phyloP scores from a whole-genome alignment of 2,888 invertebrate species.

The Julus scanicus region DNA sequence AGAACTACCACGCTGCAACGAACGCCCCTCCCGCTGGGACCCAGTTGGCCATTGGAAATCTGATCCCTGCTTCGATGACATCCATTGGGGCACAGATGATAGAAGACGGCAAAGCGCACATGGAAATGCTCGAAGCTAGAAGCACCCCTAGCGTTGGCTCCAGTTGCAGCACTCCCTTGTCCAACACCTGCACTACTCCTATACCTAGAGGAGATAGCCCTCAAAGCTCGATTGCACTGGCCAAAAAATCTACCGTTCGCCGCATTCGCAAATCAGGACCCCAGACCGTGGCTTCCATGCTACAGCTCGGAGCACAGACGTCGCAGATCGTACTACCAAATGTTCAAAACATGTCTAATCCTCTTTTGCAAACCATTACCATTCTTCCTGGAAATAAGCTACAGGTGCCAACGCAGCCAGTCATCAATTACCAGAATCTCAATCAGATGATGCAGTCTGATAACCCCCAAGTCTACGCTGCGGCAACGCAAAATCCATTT shows the following conservation, averaged over 20 bases:
- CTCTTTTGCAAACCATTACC: conserved; percentile 60
- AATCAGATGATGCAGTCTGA: conserved; percentile 54
- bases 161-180: conserved; percentile 61
- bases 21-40: background rate
- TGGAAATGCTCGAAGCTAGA: conserved; percentile 59
- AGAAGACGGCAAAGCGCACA: conserved; percentile 55
- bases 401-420: conserved; percentile 71
- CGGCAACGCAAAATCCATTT: conserved; percentile 59
- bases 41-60: conserved; percentile 50
- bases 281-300: conserved; percentile 75
- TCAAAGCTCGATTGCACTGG: conserved; percentile 52
- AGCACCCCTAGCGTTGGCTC: conserved; percentile 60
- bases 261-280: conserved; percentile 77
- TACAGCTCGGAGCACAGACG: conserved; percentile 63
- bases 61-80: conserved; percentile 2
- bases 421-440: conserved; percentile 75
- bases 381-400: conserved; percentile 78
- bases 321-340: conserved; percentile 56
- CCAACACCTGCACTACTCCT: conserved; percentile 60
- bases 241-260: conserved; percentile 58
- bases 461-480: conserved; percentile 56
- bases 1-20: background rate
- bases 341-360: conserved; percentile 53
- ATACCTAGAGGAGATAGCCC: conserved; percentile 59
- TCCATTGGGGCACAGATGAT: conserved; percentile 54